Conservation (phyloP, 2,888 invertebrate genomes). For the Belgica antarctica region DNA sequence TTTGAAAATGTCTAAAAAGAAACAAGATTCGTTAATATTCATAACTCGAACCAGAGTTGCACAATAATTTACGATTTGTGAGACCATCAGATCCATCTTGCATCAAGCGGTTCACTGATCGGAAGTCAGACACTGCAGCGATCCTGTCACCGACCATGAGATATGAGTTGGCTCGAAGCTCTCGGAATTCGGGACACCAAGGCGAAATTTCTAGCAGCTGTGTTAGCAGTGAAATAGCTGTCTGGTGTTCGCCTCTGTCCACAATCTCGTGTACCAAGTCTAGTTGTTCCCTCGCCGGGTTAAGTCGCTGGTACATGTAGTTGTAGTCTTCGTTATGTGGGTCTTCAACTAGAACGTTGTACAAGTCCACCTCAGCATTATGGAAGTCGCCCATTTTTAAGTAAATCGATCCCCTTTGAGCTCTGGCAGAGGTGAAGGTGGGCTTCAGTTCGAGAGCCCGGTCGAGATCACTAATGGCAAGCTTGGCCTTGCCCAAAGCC, state of each 20-base stretch:
- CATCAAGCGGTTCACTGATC: conserved; percentile 83
- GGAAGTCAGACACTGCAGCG: conserved; percentile 86
- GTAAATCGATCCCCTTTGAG: conserved; percentile 83
- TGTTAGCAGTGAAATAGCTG: conserved; percentile 65
- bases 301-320: conserved; percentile 66
- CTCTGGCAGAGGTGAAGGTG: conserved; percentile 84
- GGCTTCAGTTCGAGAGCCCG: conserved; percentile 90
- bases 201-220: conserved; percentile 77
- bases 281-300: conserved; percentile 64
- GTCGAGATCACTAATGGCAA: conserved; percentile 91
- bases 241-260: conserved; percentile 58
- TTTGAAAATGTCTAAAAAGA: conserved; percentile 56
- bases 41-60: not conserved
- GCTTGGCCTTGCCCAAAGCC: conserved; percentile 92
- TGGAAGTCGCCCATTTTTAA: conserved; percentile 85
- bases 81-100: conserved; percentile 52
- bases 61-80: conserved; percentile 5
- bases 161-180: conserved; percentile 83
- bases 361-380: conserved; percentile 78
- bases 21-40: not conserved
- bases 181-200: conserved; percentile 81
- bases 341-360: conserved; percentile 70
- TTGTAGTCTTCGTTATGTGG: conserved; percentile 75
- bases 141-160: conserved; percentile 73
- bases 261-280: conserved; percentile 64